A percentile compares a stretch with the other conserved stretches of the same genome.
These are phyloP conservation scores for Plectropomus leopardus DNA, from an alignment of 2,113 vertebrate species.

Conservation along the genomic window DNA sequence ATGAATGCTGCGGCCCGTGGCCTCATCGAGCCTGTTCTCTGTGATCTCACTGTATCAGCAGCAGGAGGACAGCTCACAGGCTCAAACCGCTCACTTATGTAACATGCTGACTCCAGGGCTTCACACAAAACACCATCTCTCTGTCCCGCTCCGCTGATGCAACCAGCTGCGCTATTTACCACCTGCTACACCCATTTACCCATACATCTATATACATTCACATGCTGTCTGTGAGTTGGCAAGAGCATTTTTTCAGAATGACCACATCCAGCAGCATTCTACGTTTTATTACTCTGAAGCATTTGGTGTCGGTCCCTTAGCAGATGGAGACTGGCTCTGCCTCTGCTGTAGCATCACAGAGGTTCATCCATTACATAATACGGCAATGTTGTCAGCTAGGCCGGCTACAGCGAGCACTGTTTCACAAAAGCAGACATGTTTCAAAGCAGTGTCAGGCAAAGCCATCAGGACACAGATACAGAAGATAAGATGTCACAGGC, in stretches of 20 bases:
- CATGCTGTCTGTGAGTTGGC: not conserved
- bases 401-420: conserved; percentile 8
- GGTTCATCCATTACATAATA: conserved; percentile 61
- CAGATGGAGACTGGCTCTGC: conserved; percentile 30
- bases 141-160: conserved; percentile 13
- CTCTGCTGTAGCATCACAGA: conserved; percentile 42
- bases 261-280: not conserved
- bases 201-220: not conserved
- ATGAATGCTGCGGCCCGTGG: conserved; percentile 21
- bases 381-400: not conserved
- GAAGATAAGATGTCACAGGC: not conserved
- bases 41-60: conserved; percentile 54
- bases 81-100: conserved; percentile 54
- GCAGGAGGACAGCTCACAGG: conserved; percentile 40
- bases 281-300: conserved; percentile 5
- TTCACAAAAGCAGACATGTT: conserved; percentile 8
- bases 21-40: conserved; percentile 45
- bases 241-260: not conserved
- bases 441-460: not conserved
- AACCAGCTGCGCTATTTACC: not conserved
- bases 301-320: conserved; percentile 36
- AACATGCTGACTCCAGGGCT: conserved; percentile 61
- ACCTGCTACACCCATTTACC: not conserved
- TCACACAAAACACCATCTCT: conserved; percentile 45
- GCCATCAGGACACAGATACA: not conserved